Base-by-base conservation (phyloP, 2,888 invertebrate species). In the Phlogophora meticulosa region DNA sequence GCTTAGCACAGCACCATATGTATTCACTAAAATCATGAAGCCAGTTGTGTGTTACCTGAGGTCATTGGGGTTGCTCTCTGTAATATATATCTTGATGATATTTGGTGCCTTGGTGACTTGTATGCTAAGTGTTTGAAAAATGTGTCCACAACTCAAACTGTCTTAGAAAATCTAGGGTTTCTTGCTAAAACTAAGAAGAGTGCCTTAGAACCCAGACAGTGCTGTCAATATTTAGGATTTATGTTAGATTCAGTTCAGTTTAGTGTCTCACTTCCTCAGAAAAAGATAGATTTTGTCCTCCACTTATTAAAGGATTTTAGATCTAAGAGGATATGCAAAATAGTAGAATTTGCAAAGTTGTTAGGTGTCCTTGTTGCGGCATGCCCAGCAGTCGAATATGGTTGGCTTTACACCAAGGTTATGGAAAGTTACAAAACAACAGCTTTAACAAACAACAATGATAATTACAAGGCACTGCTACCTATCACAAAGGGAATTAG, bases 311-410 rank as follows among this genome's bases (percentile, higher is more conserved):
- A 43, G n/a, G n/a, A 22, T 3, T 2, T 61, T 22, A 10, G 38
- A 15, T 17, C 20, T 53, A 73, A 68, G 7, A 45, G 34, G 17
- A 53, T 0, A 9, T 84, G 77, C 11, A 78, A 67, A 65, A 76
- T 82, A 13, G 53, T 76, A 52, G 42, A 70, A 3, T 78, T 80
- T 40, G 77, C 85, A 0, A 62, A 70, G 4, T n/a, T 84, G 0
- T 5, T 80, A 17, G 82, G 84, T 0, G 49, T 76, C 17, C 62
- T 87, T 40, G 70, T 75, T 2, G 72, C 87, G 0, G 75, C 78
- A 42, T 87, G 85, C 40, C 86, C 85, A 32, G 86, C 82, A 4
- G 72, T 85, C 13, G 79, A 84, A 57, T 87, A 87, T 58, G 81
- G 84, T 3, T 83, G 78, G 80, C 68, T 85, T 9, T 81, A 86